phyloP scores from a whole-genome alignment of 1,140 invertebrate species.

The Penaeus japonicus region DNA sequence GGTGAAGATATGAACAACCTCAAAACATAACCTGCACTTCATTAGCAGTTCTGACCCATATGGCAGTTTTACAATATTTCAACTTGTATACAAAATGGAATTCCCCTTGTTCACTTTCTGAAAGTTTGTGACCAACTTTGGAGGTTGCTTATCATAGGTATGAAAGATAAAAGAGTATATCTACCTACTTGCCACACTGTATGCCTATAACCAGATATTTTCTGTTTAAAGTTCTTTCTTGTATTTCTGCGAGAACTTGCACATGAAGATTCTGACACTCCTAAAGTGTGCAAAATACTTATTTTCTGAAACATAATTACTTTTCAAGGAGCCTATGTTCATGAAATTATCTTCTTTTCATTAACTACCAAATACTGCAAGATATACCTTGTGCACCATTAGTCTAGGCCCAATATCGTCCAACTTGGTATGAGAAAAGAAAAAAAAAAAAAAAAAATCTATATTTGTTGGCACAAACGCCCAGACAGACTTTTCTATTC shows the following conservation, averaged over 20 bases:
- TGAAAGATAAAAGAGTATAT: constrained; percentile 9
- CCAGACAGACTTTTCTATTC: background rate
- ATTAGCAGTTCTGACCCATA: background rate
- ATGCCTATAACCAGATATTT: background rate
- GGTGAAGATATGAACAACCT: constrained; percentile 47
- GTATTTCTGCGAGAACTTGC: too few relatives aligned
- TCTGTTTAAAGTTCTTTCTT: background rate
- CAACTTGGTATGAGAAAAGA: background rate
- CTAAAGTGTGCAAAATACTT: too few relatives aligned
- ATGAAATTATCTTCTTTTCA: too few relatives aligned
- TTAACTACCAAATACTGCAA: too few relatives aligned
- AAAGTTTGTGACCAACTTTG: constrained; percentile 15
- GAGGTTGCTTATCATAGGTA: background rate
- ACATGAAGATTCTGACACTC: too few relatives aligned
- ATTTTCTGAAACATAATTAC: too few relatives aligned
- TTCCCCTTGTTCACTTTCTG: background rate
- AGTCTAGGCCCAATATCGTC: background rate
- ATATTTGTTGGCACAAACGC: background rate
- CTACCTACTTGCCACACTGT: constrained; percentile 5
- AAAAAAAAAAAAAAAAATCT: background rate
- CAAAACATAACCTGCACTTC: constrained; percentile 36
- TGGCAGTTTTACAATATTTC: background rate
- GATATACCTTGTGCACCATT: background rate
- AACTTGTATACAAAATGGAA: background rate
- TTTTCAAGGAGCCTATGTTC: too few relatives aligned